Base-by-base conservation (phyloP, 2,888 invertebrate genomes). In the Dynastes tityus region DNA sequence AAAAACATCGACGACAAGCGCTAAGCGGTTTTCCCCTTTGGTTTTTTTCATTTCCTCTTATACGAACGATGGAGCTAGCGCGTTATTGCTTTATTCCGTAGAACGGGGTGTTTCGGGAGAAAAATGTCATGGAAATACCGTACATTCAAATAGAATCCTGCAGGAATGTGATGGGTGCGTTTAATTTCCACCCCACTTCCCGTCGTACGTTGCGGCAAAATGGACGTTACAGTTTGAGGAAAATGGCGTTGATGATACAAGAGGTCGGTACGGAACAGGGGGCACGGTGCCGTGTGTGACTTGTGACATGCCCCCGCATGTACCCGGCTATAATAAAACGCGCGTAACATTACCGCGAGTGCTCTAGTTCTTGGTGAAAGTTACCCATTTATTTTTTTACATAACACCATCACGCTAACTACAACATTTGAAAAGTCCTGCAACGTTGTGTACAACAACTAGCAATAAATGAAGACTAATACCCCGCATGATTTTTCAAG, bases 401-500 rank as follows among this genome's bases (percentile, higher is more conserved):
- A 53, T 45, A 45, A 45, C 53, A 53, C 53, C 53, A 45, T 6
- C 45, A 45, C 45, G 45, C 11, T 45, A 45, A 45, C 16, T 53
- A 53, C 27, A 58, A 65, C 40, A 65, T 40, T 40, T 22, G 40
- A 83, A 82, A 82, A 82, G 45, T 84, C 84, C 83, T 82, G 82
- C 82, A 83, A 83, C 82, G 83, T 84, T 85, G 86, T 85, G 84
- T 82, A 86, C 32, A 32, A 32, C 32, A 32, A 86, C 86, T 85
- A 87, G 87, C 88, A 88, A 87, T 88, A 88, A 87, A 88, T 87
- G 88, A 87, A 88, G 88, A 87, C 87, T 87, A 86, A 87, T 86
- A 86, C 85, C 85, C 84, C 86, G 84, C 85, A 88, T 88, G 87
- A 85, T 87, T 87, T 87, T 87, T 87, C 87, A 87, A 86, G 87